Evolutionary conservation across 2,888 invertebrate species (phyloP).

Genomic region (Girardia tigrina): DNA sequence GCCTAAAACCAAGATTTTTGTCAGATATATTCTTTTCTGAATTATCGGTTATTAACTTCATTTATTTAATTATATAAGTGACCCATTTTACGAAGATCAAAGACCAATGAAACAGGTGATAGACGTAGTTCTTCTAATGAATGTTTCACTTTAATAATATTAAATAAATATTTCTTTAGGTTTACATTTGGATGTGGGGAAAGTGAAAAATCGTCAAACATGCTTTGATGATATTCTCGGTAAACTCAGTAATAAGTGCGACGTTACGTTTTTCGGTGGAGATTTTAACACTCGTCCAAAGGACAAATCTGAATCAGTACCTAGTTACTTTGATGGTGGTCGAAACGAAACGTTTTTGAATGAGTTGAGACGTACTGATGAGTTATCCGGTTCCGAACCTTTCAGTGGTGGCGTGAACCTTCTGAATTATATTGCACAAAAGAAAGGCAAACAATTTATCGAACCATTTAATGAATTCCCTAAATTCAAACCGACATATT

Average conservation of each 20-base stretch:
- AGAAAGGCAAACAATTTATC: not conserved
- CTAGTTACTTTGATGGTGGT: not conserved
- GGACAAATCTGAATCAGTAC: not conserved
- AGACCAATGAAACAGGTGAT: no score
- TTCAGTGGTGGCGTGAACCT: conserved; percentile 8
- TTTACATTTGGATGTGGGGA: not conserved
- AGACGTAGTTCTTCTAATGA: no score
- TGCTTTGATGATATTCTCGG: not conserved
- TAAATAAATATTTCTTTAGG: no score
- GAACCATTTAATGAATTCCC: not conserved
- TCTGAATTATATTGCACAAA: not conserved
- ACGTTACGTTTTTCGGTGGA: not conserved
- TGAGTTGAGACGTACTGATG: not conserved
- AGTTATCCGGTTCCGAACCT: not conserved
- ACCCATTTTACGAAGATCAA: no score
- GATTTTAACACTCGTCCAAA: conserved; percentile 1
- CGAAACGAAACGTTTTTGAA: not conserved
- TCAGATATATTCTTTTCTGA: no score
- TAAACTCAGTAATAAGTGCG: not conserved
- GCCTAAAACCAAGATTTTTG: no score
- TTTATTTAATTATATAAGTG: no score
- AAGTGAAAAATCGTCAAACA: not conserved
- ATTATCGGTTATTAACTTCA: no score
- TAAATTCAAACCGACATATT: not conserved
- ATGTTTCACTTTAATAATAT: no score